Percentiles rank a stretch among this genome's conserved stretches.
Conservation (phyloP, 1,140 invertebrate species). For the Lepidurus packardi region DNA sequence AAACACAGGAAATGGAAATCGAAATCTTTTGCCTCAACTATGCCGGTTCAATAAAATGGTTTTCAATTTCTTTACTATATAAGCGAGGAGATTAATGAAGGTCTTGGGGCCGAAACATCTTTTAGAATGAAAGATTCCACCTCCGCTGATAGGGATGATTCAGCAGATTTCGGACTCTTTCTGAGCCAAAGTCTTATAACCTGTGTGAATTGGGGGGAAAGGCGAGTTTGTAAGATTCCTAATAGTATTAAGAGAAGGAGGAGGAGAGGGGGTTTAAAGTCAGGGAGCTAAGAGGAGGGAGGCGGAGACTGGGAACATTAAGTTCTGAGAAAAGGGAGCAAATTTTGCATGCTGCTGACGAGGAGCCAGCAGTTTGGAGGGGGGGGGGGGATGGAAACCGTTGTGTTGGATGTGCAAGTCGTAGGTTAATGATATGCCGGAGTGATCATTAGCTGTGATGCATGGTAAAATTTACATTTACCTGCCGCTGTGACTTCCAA, state of each 20-base stretch:
- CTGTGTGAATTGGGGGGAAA: not conserved
- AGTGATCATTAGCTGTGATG: slow-evolving; percentile 18
- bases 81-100: slow-evolving; percentile 11
- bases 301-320: not conserved
- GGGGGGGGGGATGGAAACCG: not conserved
- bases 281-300: not conserved
- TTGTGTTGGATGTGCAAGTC: not conserved
- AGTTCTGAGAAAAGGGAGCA: not conserved
- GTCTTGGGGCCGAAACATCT: not conserved
- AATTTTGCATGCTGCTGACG: slow-evolving; percentile 18
- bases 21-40: not conserved
- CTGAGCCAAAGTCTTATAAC: not conserved
- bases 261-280: not conserved
- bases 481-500: not conserved
- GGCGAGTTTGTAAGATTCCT: not conserved
- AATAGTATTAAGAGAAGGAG: not conserved
- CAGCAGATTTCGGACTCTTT: not conserved
- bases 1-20: not conserved
- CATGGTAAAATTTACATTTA: slow-evolving; percentile 13
- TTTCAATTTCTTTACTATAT: slow-evolving; percentile 9
- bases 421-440: slow-evolving; percentile 12
- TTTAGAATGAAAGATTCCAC: not conserved
- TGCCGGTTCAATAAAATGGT: slow-evolving; percentile 8
- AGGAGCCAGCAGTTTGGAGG: not conserved
- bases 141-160: not conserved